Conservation (phyloP, 2,888 invertebrate genomes). For the Macropis europaea region DNA sequence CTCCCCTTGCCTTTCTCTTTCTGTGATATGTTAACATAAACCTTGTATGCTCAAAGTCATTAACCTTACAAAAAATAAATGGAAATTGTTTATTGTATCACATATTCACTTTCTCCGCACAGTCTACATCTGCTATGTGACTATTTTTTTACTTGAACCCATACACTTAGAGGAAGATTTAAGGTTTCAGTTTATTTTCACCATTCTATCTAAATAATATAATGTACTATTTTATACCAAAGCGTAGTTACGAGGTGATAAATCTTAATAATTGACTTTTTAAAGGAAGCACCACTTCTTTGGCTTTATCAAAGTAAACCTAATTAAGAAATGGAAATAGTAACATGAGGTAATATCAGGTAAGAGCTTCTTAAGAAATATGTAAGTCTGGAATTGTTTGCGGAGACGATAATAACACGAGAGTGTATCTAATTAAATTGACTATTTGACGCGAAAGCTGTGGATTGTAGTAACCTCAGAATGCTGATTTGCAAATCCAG, state of each 20-base stretch:
- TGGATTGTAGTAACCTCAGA: constrained; percentile 54
- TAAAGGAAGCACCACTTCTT: constrained; percentile 60
- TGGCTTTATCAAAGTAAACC: constrained; percentile 48
- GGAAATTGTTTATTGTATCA: constrained; percentile 44
- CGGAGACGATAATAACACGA: constrained; percentile 47
- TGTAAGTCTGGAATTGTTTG: constrained; percentile 33
- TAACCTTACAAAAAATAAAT: constrained; percentile 55
- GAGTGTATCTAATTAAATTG: constrained; percentile 47
- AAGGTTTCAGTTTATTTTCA: constrained; percentile 24
- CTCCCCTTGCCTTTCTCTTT: constrained; percentile 53
- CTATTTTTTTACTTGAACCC: constrained; percentile 34
- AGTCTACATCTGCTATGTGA: constrained; percentile 30
- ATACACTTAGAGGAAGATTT: constrained; percentile 52
- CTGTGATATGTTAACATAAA: constrained; percentile 58
- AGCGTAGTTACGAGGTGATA: constrained; percentile 37
- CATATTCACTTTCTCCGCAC: constrained; percentile 51
- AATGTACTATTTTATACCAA: constrained; percentile 23
- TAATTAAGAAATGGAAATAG: constrained; percentile 46
- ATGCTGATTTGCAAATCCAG: constrained; percentile 78
- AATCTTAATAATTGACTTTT: constrained; percentile 58
- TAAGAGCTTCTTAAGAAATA: constrained; percentile 43
- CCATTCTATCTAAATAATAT: constrained; percentile 25
- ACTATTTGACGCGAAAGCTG: constrained; percentile 54
- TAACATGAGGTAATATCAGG: constrained; percentile 46
- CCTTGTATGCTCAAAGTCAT: constrained; percentile 63